Base-by-base conservation (phyloP, 2,888 invertebrate species). In the Leucoptera coffeella region DNA sequence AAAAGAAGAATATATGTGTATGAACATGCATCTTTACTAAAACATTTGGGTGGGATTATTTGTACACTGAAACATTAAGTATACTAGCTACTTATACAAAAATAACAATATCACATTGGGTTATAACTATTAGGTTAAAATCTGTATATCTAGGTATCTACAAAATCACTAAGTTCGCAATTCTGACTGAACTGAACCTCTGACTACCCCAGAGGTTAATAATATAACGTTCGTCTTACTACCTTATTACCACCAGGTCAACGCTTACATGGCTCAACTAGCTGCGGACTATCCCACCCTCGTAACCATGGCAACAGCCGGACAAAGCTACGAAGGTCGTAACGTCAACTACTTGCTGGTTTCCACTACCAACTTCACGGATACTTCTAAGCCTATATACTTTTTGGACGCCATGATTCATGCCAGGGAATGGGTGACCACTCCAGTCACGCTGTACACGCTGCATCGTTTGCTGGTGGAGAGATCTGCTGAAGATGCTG, bases 371-470 rank as follows among this genome's bases (percentile, higher is more conserved):
- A 47, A 60, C 15, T 57, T 64, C 31, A 45, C 31, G 3, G 46
- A 50, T 22, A 11, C 38, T 1, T 56, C 50, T 43, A 60, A 74
- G 45, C 65, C 64, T 0, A 53, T 74, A 4, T 67, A 75, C 38
- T 65, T 74, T 35, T 45, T 77, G 40, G 72, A 75, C 35, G 75
- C 69, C 3, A 73, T 71, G 32, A 75, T 80, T 28, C 82, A 82
- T 44, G 80, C 80, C 0, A 67, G 81, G 2, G 82, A 82, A 48
- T 82, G 82, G 82, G 77, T 80, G 27, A 75, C 80, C 1, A 74
- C 78, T 0, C 73, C 76, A 0, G 73, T 69, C 1, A 62, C 75
- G 0, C 46, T 80, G 4, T 80, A 78, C 43, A 50, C 74, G 21
- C 71, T 81, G 25, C 52, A 74, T 29, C 60, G 79, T 30, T 47